Percentiles rank a stretch among this genome's conserved stretches.
These are phyloP conservation scores for Oreotragus oreotragus DNA, from an alignment of 2,113 vertebrate genomes.

Conservation along the genomic window DNA sequence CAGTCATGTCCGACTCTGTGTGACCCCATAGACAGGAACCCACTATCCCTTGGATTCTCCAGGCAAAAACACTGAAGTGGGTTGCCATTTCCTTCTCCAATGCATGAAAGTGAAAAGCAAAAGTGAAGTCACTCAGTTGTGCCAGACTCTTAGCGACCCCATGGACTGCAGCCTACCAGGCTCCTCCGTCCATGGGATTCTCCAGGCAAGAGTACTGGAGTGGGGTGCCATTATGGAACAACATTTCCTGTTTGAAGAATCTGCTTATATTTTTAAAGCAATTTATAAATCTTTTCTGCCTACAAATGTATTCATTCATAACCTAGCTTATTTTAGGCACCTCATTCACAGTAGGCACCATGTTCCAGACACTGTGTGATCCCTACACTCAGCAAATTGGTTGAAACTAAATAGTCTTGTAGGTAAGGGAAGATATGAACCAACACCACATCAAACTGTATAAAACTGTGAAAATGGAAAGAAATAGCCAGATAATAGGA, in stretches of 20 bases:
- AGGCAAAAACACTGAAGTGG: too few relatives aligned
- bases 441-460: neutral
- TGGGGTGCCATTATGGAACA: neutral
- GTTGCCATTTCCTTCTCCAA: too few relatives aligned
- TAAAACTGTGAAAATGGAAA: neutral
- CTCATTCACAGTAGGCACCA: neutral
- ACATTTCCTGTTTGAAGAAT: neutral
- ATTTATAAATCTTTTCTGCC: neutral
- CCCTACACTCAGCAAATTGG: neutral
- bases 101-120: too few relatives aligned
- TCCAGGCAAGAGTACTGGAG: too few relatives aligned
- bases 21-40: too few relatives aligned
- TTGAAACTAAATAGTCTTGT: neutral
- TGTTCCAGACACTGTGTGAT: neutral
- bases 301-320: neutral
- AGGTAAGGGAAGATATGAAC: neutral
- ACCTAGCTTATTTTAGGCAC: neutral
- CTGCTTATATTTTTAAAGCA: neutral
- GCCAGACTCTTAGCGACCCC: too few relatives aligned
- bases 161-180: too few relatives aligned
- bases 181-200: neutral
- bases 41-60: too few relatives aligned
- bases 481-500: neutral
- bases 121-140: too few relatives aligned
- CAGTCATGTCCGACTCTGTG: too few relatives aligned